A percentile compares a stretch with the other conserved stretches of the same genome.
These are phyloP conservation scores for Heterohyrax brucei DNA, from an alignment of 2,797 vertebrate species.

Conservation along the genomic window DNA sequence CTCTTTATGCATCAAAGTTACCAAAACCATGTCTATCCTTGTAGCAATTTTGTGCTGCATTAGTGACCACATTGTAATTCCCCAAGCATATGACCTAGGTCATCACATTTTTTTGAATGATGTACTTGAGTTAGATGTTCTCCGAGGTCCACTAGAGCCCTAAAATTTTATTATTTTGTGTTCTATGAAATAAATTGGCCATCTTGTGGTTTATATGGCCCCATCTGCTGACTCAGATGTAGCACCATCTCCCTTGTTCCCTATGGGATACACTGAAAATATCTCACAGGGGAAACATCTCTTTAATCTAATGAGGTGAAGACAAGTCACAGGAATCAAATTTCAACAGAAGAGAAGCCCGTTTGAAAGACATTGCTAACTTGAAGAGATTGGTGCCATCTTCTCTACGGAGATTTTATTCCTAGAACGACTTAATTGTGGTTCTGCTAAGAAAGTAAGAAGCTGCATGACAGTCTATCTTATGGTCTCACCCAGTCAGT, in stretches of 20 bases:
- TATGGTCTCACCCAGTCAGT: not conserved
- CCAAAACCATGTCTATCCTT: not conserved
- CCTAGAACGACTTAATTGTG: not conserved
- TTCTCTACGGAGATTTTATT: not conserved
- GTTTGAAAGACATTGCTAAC: not conserved
- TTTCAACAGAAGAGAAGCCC: constrained; percentile 10
- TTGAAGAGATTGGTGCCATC: not conserved
- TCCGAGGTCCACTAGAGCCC: constrained; percentile 18
- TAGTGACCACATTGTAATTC: not conserved
- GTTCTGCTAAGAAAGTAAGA: not conserved
- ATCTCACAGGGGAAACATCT: not conserved
- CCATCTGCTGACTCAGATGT: constrained; percentile 42
- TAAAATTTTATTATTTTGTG: constrained; percentile 65
- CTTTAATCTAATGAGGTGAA: constrained; percentile 26
- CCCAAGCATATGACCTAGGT: not conserved
- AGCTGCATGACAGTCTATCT: not conserved
- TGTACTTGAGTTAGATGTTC: constrained; percentile 2
- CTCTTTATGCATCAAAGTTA: not conserved
- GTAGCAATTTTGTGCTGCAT: not conserved
- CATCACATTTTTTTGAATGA: not conserved
- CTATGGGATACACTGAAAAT: not conserved
- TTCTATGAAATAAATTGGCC: constrained; percentile 33
- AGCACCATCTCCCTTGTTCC: not conserved
- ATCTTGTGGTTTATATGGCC: constrained; percentile 56
- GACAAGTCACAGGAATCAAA: not conserved